Evolutionary conservation across 2,797 vertebrate genomes (phyloP).

Genomic region (Iguana delicatissima): DNA sequence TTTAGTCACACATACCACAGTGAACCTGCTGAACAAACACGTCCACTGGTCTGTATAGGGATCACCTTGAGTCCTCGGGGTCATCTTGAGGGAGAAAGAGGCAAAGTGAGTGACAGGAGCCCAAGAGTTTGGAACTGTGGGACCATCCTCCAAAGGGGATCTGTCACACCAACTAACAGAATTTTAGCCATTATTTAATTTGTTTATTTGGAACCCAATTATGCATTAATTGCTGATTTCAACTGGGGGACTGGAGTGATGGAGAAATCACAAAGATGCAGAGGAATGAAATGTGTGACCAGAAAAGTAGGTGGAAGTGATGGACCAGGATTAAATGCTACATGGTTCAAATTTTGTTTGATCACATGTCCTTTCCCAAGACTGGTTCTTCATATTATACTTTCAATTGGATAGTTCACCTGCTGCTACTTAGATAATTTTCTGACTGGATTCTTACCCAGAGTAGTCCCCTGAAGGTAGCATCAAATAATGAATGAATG

Average conservation of each 20-base stretch:
- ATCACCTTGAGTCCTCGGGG: too few species aligned
- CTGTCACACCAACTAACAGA: too few species aligned
- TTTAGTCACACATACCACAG: too few species aligned
- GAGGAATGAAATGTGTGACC: neutral
- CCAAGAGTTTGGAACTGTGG: too few species aligned
- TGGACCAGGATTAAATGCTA: neutral
- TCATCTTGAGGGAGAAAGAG: too few species aligned
- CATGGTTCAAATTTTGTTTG: neutral
- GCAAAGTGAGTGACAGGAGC: too few species aligned
- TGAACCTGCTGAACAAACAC: too few species aligned
- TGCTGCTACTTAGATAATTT: neutral
- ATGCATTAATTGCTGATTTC: neutral
- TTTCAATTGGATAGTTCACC: neutral
- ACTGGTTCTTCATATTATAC: neutral
- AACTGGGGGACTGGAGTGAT: neutral
- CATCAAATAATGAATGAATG: neutral
- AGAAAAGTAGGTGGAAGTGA: neutral
- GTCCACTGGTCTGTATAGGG: too few species aligned
- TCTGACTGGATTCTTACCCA: neutral
- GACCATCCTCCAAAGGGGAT: neutral
- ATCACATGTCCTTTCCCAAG: neutral
- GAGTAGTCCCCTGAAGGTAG: neutral
- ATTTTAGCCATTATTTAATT: neutral
- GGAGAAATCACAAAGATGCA: neutral
- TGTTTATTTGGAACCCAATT: neutral